A percentile compares a stretch with the other conserved stretches of the same genome.
Evolutionary conservation across 2,888 invertebrate species (phyloP).

Genomic region (Orthosia gothica): DNA sequence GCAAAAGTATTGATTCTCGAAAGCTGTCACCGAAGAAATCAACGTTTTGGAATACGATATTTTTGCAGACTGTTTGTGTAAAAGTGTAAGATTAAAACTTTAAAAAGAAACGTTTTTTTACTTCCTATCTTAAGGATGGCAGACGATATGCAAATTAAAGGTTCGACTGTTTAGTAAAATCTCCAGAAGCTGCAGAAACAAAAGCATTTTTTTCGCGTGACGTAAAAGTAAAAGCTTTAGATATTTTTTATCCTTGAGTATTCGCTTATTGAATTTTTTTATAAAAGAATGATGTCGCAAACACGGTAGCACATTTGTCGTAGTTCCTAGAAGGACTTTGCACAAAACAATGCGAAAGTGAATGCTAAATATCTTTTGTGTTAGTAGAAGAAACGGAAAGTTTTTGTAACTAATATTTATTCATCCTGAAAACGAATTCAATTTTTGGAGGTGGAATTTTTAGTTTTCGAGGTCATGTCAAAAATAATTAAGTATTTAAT

Average conservation of each 20-base stretch:
- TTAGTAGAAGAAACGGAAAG: constrained; percentile 68
- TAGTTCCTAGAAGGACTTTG: constrained; percentile 85
- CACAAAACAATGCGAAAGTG: constrained; percentile 77
- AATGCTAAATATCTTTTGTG: constrained; percentile 70
- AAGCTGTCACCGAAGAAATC: constrained; percentile 86
- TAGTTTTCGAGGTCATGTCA: not conserved
- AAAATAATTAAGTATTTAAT: not conserved
- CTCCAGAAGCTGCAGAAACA: constrained; percentile 40
- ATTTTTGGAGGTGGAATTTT: constrained; percentile 7
- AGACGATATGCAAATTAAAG: constrained; percentile 28
- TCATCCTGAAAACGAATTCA: constrained; percentile 17
- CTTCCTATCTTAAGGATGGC: not conserved
- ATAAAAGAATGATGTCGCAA: constrained; percentile 53
- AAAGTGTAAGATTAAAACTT: constrained; percentile 46
- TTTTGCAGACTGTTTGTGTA: constrained; percentile 44
- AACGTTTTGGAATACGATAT: constrained; percentile 66
- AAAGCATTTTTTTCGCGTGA: constrained; percentile 48
- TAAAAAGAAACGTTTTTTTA: constrained; percentile 16
- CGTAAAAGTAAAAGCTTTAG: constrained; percentile 59
- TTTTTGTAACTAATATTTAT: constrained; percentile 55
- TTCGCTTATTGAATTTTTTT: constrained; percentile 51
- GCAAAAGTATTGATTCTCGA: constrained; percentile 79
- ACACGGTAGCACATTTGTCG: constrained; percentile 77
- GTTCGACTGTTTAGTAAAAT: constrained; percentile 12
- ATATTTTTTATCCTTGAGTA: constrained; percentile 59